phyloP scores from a whole-genome alignment of 2,888 invertebrate species.

The Nemotelus pantherinus region DNA sequence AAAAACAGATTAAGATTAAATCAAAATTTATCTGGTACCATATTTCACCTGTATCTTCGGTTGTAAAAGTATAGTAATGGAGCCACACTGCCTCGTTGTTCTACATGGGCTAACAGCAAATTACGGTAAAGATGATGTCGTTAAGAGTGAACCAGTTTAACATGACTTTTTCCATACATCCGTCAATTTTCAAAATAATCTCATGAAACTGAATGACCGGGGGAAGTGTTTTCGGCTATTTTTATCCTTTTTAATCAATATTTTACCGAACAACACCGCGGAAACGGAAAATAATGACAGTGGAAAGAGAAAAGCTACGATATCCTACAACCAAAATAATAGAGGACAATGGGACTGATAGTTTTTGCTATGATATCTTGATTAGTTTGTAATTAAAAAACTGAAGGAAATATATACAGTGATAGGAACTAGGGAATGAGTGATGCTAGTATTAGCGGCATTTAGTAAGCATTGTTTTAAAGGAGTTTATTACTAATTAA shows the following conservation, averaged over 20 bases:
- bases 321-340: constrained; percentile 38
- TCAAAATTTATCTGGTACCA: too few relatives aligned
- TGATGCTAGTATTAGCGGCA: not conserved
- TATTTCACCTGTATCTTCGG: too few relatives aligned
- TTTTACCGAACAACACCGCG: constrained; percentile 37
- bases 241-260: constrained; percentile 30
- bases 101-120: too few relatives aligned
- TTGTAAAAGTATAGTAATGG: too few relatives aligned
- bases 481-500: too few relatives aligned
- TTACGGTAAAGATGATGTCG: too few relatives aligned
- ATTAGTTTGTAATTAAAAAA: not conserved
- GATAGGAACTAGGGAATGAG: not conserved
- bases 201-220: constrained; percentile 4
- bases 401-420: not conserved
- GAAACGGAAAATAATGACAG: constrained; percentile 30
- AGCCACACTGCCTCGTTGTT: too few relatives aligned
- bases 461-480: too few relatives aligned
- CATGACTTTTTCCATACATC: not conserved
- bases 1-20: not conserved
- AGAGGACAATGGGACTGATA: constrained; percentile 26
- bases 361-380: constrained; percentile 4
- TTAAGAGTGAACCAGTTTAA: too few relatives aligned
- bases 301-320: constrained; percentile 24
- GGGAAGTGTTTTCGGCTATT: not conserved
- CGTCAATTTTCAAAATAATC: constrained; percentile 20